phyloP scores from a whole-genome alignment of 37 sponge, comb jelly and placozoan species.

The Mnemiopsis leidyi region DNA sequence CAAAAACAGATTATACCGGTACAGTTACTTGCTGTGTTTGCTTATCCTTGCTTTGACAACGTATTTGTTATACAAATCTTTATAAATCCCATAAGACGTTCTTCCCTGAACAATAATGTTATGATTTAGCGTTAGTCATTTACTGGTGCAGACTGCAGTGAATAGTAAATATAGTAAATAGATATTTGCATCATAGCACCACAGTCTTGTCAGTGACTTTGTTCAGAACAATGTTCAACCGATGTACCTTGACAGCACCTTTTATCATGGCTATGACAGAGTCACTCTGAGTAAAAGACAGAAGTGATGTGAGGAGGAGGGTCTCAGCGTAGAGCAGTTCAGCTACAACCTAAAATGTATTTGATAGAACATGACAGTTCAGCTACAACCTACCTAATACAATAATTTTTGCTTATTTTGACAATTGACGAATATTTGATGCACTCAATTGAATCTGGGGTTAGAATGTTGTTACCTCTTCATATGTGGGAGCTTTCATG shows the following conservation, averaged over 20 bases:
- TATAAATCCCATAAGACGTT: conserved; percentile 13
- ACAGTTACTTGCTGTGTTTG: not conserved
- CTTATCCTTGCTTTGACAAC: not conserved
- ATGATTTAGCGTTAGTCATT: too few species aligned
- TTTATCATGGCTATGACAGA: conserved; percentile 26
- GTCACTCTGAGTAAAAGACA: not conserved
- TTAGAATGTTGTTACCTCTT: not conserved
- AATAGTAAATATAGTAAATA: not conserved
- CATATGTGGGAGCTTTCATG: not conserved
- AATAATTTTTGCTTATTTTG: too few species aligned
- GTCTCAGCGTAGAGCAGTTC: conserved; percentile 30
- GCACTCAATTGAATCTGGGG: not conserved
- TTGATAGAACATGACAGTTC: too few species aligned
- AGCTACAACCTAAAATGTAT: conserved; percentile 16
- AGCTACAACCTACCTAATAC: too few species aligned
- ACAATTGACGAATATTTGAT: not conserved
- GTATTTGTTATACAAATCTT: not conserved
- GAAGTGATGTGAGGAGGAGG: not conserved
- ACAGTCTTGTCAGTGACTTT: too few species aligned
- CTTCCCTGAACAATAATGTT: not conserved
- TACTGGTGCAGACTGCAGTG: too few species aligned
- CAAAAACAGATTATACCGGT: not conserved
- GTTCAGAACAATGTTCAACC: too few species aligned
- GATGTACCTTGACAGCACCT: conserved; percentile 23
- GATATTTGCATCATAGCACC: not conserved